Evolutionary conservation across 2,888 invertebrate species (phyloP).

Genomic region (Achlya flavicornis): DNA sequence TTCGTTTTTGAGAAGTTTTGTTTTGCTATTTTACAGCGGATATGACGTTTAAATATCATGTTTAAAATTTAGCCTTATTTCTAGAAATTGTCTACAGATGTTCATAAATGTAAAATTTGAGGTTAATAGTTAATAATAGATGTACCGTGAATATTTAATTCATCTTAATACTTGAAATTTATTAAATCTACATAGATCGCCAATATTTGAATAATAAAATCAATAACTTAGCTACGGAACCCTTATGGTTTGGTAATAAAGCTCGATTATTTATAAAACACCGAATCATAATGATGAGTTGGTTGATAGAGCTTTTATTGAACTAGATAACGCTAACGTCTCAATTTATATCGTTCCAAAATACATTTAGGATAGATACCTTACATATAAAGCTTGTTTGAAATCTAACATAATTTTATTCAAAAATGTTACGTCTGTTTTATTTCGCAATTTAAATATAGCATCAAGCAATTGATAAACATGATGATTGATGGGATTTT

Average conservation of each 20-base stretch:
- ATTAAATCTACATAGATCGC: too few relatives aligned
- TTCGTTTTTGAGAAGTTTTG: not conserved
- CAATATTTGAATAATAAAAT: not conserved
- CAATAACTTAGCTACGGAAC: not conserved
- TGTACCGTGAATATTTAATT: too few relatives aligned
- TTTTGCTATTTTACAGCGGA: too few relatives aligned
- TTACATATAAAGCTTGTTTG: not conserved
- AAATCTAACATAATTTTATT: not conserved
- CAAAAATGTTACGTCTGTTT: not conserved
- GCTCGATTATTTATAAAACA: not conserved
- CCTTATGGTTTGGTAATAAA: not conserved
- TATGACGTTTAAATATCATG: too few relatives aligned
- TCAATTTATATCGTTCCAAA: slow-evolving; percentile 29
- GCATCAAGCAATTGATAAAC: too few relatives aligned
- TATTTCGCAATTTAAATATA: not conserved
- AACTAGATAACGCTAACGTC: slow-evolving; percentile 22
- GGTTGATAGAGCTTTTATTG: slow-evolving; percentile 26
- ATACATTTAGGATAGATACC: slow-evolving; percentile 12
- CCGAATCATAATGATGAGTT: not conserved
- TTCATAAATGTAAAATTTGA: too few relatives aligned
- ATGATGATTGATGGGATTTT: too few relatives aligned
- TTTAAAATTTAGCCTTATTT: not conserved
- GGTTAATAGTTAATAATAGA: too few relatives aligned
- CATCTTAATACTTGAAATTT: too few relatives aligned
- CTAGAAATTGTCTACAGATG: too few relatives aligned